Conservation (phyloP, 2,797 vertebrate genomes). For the Sebastes alutus region DNA sequence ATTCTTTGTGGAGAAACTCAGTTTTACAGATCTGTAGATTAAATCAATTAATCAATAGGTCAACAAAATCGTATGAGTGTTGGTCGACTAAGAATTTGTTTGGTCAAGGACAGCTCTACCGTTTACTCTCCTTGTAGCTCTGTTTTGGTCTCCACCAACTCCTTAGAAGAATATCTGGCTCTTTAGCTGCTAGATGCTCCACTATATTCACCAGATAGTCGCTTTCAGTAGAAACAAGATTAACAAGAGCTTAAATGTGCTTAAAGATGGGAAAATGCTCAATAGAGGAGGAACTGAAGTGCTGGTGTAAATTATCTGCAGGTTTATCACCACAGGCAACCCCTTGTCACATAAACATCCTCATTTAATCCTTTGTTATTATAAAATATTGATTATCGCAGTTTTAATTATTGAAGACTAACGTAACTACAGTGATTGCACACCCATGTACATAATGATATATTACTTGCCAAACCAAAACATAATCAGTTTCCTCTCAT, state of each 20-base stretch:
- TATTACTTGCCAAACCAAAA: background rate
- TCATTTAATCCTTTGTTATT: background rate
- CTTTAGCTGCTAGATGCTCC: background rate
- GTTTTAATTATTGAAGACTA: background rate
- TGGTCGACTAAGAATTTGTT: accelerated
- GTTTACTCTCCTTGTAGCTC: background rate
- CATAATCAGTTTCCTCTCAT: background rate
- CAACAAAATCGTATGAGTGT: no score
- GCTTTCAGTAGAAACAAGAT: background rate
- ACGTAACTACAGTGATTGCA: background rate
- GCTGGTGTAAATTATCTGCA: background rate
- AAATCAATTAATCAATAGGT: no score
- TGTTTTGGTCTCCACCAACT: background rate
- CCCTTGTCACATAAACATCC: background rate
- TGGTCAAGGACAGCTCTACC: background rate
- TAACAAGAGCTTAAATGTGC: background rate
- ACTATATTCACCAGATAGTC: background rate
- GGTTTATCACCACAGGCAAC: background rate
- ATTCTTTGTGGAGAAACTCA: no score
- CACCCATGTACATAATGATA: background rate
- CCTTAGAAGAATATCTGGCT: background rate
- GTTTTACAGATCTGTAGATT: no score
- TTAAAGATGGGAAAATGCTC: background rate
- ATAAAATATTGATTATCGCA: background rate
- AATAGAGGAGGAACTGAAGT: background rate